These are phyloP conservation scores for Parapsyche elsis DNA, from an alignment of 1,140 invertebrate genomes.

Conservation along the genomic window DNA sequence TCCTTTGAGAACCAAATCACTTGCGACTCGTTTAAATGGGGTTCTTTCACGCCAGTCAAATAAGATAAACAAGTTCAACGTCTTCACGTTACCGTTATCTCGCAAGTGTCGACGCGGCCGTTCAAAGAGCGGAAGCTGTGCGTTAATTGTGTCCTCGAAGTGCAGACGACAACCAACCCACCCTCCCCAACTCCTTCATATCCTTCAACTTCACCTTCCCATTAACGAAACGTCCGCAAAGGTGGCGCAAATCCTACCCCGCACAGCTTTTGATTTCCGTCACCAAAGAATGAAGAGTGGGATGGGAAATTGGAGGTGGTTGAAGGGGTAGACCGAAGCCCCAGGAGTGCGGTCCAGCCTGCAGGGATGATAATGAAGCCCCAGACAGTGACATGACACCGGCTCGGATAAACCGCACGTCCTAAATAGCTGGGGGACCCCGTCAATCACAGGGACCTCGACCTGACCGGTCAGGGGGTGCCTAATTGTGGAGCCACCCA, in stretches of 20 bases:
- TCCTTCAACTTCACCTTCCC: neutral
- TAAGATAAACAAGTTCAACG: too few species aligned
- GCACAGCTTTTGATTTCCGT: neutral
- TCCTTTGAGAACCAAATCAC: too few species aligned
- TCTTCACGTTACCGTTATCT: too few species aligned
- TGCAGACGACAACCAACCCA: neutral
- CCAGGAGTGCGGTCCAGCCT: slow-evolving; percentile 24
- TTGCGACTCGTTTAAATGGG: too few species aligned
- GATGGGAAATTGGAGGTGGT: neutral
- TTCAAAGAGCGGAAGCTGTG: neutral
- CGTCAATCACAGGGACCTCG: slow-evolving; percentile 45
- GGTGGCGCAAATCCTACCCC: neutral
- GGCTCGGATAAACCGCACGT: slow-evolving; percentile 46
- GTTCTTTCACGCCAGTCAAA: too few species aligned
- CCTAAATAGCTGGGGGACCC: slow-evolving; percentile 39
- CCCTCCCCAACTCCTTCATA: too few species aligned
- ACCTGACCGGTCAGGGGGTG: neutral
- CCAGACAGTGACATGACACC: slow-evolving; percentile 50
- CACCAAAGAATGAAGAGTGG: neutral
- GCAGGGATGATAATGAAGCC: slow-evolving; percentile 46
- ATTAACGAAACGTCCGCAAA: neutral
- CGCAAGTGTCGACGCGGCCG: neutral
- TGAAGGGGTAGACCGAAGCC: neutral
- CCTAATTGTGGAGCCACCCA: slow-evolving; percentile 16
- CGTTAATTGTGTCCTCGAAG: slow-evolving; percentile 13